These are phyloP conservation scores for Metopolophium dirhodum DNA, from an alignment of 1,140 invertebrate genomes.

Conservation along the genomic window DNA sequence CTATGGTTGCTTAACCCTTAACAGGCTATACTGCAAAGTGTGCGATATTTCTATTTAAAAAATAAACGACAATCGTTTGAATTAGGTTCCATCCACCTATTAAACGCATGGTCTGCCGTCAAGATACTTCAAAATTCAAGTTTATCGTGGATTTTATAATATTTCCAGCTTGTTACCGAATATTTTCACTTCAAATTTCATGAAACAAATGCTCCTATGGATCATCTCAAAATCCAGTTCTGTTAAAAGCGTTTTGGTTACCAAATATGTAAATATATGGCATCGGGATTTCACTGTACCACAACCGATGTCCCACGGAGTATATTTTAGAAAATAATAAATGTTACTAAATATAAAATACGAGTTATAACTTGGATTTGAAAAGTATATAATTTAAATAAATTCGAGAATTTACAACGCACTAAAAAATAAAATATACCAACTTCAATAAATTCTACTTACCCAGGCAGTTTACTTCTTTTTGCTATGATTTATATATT, in stretches of 20 bases:
- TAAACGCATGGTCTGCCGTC: background rate
- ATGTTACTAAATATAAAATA: slow-evolving; percentile 27
- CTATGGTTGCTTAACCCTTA: background rate
- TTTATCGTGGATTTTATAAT: background rate
- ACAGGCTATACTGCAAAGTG: background rate
- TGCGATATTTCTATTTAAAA: background rate
- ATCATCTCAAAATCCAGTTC: background rate
- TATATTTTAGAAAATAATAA: background rate
- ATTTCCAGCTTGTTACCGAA: rapidly evolving
- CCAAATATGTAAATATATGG: background rate
- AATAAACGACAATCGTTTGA: background rate
- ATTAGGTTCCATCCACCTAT: background rate
- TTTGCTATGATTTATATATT: slow-evolving; percentile 31
- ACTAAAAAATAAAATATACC: background rate
- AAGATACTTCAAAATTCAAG: background rate
- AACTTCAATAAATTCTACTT: slow-evolving; percentile 33
- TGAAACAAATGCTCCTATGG: background rate
- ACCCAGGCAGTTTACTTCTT: background rate
- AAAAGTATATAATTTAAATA: slow-evolving; percentile 29
- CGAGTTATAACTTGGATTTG: background rate
- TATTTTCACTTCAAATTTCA: background rate
- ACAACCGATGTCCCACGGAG: background rate
- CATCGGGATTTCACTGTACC: background rate
- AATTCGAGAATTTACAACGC: slow-evolving; percentile 14
- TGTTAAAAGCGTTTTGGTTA: background rate